Conservation (phyloP, 2,113 vertebrate genomes). For the Canis aureus region DNA sequence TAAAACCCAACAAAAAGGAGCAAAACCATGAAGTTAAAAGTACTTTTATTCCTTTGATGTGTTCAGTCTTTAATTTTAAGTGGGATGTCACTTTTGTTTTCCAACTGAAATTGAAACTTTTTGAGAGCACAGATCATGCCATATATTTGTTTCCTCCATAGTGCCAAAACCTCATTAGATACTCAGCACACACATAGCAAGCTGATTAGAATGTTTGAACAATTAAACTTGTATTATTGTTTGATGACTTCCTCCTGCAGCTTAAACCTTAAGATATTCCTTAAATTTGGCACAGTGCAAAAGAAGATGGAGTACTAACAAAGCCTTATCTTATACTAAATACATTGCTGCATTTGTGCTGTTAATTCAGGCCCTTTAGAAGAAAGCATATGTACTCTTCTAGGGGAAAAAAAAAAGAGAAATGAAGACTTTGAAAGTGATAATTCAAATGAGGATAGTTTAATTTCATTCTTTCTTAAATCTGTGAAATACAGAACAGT, state of each 20-base stretch:
- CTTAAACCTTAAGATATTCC: constrained; percentile 1
- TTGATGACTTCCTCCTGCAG: constrained; percentile 26
- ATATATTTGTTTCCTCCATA: background rate
- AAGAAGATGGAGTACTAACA: background rate
- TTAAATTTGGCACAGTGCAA: constrained; percentile 11
- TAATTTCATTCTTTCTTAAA: constrained; percentile 30
- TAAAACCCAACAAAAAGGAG: background rate
- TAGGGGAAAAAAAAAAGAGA: constrained; percentile 4
- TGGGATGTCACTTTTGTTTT: background rate
- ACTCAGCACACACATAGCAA: background rate
- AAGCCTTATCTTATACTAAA: background rate
- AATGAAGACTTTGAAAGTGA: constrained; percentile 11
- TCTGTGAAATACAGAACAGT: background rate
- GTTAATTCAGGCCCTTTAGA: background rate
- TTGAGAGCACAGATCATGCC: background rate
- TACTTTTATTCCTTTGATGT: background rate
- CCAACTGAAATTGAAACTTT: background rate
- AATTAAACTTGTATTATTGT: background rate
- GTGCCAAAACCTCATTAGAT: background rate
- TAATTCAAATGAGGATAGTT: background rate
- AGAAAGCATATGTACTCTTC: background rate
- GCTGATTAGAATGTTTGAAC: background rate
- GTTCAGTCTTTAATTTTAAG: background rate
- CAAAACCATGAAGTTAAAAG: background rate
- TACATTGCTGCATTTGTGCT: background rate